Evolutionary conservation across 2,888 invertebrate genomes (phyloP).

Genomic region (Ophioninae sp.): DNA sequence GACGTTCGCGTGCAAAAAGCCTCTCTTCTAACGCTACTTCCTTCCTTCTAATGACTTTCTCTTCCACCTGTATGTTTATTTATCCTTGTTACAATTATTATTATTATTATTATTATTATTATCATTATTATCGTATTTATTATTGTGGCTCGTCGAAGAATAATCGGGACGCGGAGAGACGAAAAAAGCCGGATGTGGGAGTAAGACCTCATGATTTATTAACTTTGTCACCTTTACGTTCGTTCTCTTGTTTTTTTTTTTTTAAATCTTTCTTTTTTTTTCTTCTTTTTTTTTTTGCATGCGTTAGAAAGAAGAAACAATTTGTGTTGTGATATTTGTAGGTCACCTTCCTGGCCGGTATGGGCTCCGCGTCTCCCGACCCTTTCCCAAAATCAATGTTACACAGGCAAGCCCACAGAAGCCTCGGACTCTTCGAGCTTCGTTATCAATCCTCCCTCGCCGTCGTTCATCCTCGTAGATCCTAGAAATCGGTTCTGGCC

Average conservation of each 20-base stretch:
- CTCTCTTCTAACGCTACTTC: slow-evolving; percentile 4
- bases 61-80: background rate
- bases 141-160: background rate
- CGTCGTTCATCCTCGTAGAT: slow-evolving; percentile 72
- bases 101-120: slow-evolving; percentile 1
- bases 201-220: background rate
- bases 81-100: background rate
- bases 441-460: slow-evolving; percentile 71
- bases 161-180: slow-evolving; percentile 15
- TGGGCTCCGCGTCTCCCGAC: slow-evolving; percentile 82
- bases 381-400: slow-evolving; percentile 75
- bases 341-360: slow-evolving; percentile 85
- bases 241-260: background rate
- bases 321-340: slow-evolving; percentile 82
- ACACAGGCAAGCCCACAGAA: slow-evolving; percentile 63
- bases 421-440: slow-evolving; percentile 57
- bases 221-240: background rate
- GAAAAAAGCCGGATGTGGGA: background rate
- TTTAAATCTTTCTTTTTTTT: too few species aligned
- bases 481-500: slow-evolving; percentile 76
- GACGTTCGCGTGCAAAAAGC: background rate
- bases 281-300: slow-evolving; percentile 77
- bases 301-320: slow-evolving; percentile 73
- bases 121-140: slow-evolving; percentile 1
- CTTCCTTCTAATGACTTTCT: slow-evolving; percentile 4